Evolutionary conservation across 2,113 vertebrate genomes (phyloP).

Genomic region (Gila orcuttii): DNA sequence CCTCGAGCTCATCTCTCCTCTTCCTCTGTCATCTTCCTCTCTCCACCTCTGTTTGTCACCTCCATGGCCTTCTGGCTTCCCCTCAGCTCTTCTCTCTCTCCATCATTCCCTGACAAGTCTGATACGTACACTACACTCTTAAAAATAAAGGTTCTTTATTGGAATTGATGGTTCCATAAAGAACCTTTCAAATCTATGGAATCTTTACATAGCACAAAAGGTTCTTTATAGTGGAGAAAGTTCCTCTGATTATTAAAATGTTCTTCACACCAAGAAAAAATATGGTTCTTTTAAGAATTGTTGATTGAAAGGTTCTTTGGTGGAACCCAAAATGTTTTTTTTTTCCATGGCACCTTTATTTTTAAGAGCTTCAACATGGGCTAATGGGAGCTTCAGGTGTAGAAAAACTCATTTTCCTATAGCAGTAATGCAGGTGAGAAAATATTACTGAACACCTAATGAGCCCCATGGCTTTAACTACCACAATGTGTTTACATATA

Average conservation of each 20-base stretch:
- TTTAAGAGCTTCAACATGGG: not conserved
- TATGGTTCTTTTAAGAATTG: not conserved
- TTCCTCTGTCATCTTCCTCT: conserved; percentile 35
- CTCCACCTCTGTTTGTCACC: conserved; percentile 40
- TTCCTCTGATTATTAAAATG: not conserved
- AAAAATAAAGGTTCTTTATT: not conserved
- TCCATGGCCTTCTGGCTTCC: conserved; percentile 24
- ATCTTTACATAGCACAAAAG: not conserved
- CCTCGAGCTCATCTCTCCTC: conserved; percentile 44
- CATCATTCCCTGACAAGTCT: not conserved
- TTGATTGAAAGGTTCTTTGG: not conserved
- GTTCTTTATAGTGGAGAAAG: not conserved
- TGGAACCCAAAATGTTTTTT: not conserved
- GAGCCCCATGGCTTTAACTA: not conserved
- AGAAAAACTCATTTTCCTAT: not conserved
- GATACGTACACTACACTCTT: not conserved
- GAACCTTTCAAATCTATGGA: not conserved
- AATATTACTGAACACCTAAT: not conserved
- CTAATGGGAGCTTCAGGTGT: not conserved
- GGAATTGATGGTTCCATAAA: not conserved
- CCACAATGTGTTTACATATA: not conserved
- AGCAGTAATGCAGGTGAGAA: not conserved
- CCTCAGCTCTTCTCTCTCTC: conserved; percentile 45
- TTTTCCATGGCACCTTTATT: not conserved
- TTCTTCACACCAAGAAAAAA: not conserved